Evolutionary conservation across 2,888 invertebrate genomes (phyloP).

Genomic region (Lathronympha strigana): DNA sequence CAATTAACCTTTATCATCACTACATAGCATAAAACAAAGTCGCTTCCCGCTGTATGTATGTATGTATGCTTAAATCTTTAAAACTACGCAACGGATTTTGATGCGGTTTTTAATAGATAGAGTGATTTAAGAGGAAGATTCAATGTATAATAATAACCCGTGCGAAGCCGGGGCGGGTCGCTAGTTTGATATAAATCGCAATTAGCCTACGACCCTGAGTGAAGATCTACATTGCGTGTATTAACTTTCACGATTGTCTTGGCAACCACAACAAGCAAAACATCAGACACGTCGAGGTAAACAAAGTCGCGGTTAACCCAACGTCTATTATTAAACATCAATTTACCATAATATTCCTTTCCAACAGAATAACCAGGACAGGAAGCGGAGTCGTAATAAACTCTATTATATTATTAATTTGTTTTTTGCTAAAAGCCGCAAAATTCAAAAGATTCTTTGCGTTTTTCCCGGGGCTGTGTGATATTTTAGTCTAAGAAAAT

Average conservation of each 20-base stretch:
- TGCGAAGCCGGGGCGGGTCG: too few species aligned
- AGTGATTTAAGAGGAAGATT: too few species aligned
- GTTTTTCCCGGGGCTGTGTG: not conserved
- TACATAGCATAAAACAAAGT: too few species aligned
- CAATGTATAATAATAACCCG: too few species aligned
- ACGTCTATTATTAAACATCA: not conserved
- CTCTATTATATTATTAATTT: not conserved
- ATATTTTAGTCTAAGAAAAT: not conserved
- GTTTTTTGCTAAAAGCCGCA: not conserved
- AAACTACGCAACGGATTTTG: too few species aligned
- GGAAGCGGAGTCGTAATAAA: conserved; percentile 13
- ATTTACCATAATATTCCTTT: conserved; percentile 9
- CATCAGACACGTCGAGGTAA: not conserved
- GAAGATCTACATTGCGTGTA: not conserved
- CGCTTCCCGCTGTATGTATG: too few species aligned
- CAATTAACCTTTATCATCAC: too few species aligned
- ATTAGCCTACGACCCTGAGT: too few species aligned
- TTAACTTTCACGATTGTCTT: not conserved
- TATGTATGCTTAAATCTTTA: too few species aligned
- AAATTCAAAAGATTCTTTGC: not conserved
- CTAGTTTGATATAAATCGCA: too few species aligned
- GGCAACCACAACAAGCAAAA: not conserved
- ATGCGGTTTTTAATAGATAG: too few species aligned
- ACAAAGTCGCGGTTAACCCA: not conserved
- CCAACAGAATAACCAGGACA: not conserved